Percentiles rank a stretch among this genome's conserved stretches.
Conservation (phyloP, 1,140 invertebrate genomes). For the Drosophila guanche region DNA sequence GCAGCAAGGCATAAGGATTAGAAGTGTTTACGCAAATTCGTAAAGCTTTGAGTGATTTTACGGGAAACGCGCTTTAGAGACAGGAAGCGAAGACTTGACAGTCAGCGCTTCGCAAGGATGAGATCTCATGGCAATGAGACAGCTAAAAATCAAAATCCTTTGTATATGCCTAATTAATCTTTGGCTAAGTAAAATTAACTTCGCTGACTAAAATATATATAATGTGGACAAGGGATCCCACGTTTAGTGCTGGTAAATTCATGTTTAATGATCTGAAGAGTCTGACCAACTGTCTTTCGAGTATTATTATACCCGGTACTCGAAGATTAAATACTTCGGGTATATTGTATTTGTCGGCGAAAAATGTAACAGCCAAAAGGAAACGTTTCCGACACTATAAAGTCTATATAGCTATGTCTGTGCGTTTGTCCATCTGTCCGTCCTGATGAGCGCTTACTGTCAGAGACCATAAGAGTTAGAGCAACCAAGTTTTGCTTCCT, state of each 20-base stretch:
- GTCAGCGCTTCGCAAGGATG: slow-evolving; percentile 22
- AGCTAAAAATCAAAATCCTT: slow-evolving; percentile 57
- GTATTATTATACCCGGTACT: too few relatives aligned
- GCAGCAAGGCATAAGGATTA: slow-evolving; percentile 74
- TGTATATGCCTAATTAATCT: slow-evolving; percentile 34
- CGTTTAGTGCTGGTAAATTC: slow-evolving; percentile 1
- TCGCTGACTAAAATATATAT: slow-evolving; percentile 13
- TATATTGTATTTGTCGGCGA: too few relatives aligned
- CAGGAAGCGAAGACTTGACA: slow-evolving; percentile 31
- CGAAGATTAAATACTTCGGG: too few relatives aligned
- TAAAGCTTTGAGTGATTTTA: slow-evolving; percentile 76
- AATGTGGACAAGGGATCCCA: slow-evolving; percentile 1
- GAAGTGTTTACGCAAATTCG: slow-evolving; percentile 80
- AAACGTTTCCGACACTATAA: too few relatives aligned
- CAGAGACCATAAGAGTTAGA: too few relatives aligned
- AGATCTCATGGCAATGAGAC: slow-evolving; percentile 38
- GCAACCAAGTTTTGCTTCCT: too few relatives aligned
- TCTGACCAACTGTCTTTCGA: too few relatives aligned
- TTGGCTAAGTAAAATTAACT: slow-evolving; percentile 33
- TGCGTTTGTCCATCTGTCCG: too few relatives aligned
- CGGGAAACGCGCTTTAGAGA: slow-evolving; percentile 37
- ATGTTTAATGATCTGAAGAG: not conserved
- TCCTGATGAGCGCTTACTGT: too few relatives aligned
- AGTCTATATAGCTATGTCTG: too few relatives aligned
- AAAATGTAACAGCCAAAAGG: too few relatives aligned